Percentiles rank a stretch among this genome's conserved stretches.
phyloP scores from a whole-genome alignment of 2,113 vertebrate species.

The Trematomus loennbergii region DNA sequence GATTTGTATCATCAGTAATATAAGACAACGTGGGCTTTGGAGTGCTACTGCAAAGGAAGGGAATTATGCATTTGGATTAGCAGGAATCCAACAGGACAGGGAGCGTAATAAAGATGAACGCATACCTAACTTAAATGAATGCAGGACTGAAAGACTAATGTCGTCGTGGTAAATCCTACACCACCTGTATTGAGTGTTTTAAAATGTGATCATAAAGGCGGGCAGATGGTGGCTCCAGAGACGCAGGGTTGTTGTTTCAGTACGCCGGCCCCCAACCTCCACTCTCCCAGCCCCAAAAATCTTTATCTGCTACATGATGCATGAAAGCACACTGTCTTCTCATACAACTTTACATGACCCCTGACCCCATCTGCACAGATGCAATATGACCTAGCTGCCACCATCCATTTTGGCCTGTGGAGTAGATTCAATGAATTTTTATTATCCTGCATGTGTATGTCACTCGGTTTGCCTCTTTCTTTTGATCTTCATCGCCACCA shows the following conservation, averaged over 20 bases:
- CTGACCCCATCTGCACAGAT: constrained; percentile 89
- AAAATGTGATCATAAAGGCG: constrained; percentile 13
- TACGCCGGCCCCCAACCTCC: constrained; percentile 45
- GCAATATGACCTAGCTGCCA: constrained; percentile 96
- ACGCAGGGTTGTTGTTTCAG: constrained; percentile 37
- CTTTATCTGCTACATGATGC: constrained; percentile 99
- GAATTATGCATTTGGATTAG: no score
- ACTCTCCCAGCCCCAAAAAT: constrained; percentile 78
- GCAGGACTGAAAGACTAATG: background rate
- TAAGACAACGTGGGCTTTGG: no score
- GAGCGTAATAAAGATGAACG: background rate
- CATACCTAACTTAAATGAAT: background rate
- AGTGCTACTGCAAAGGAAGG: no score
- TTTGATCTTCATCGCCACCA: constrained; percentile 67
- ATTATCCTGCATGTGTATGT: constrained; percentile 84
- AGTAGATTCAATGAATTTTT: constrained; percentile 99
- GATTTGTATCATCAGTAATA: no score
- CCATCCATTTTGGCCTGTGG: constrained; percentile 92
- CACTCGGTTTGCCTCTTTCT: constrained; percentile 63
- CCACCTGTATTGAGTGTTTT: background rate
- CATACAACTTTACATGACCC: constrained; percentile 91
- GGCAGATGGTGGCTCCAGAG: constrained; percentile 39
- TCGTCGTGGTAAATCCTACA: background rate
- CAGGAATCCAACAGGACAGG: background rate
- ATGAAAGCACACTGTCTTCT: constrained; percentile 95